These are phyloP conservation scores for Drosophila punjabiensis DNA, from an alignment of 1,140 invertebrate genomes.

Conservation along the genomic window DNA sequence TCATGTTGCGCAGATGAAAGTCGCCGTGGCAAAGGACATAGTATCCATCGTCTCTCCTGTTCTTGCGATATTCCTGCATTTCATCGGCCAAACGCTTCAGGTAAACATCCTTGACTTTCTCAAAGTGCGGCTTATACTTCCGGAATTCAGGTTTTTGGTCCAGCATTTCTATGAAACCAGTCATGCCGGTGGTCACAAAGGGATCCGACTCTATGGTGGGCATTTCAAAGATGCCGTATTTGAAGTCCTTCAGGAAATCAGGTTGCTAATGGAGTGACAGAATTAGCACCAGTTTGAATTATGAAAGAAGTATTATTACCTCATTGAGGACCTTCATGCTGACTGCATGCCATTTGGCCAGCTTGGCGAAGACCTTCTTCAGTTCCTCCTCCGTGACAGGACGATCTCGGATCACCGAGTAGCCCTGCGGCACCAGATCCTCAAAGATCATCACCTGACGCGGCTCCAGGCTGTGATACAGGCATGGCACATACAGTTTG, in stretches of 20 bases:
- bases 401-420: constrained; percentile 49
- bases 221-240: constrained; percentile 22
- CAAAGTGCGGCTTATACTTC: constrained; percentile 54
- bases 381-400: constrained; percentile 35
- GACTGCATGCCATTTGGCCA: constrained; percentile 67
- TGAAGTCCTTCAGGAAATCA: constrained; percentile 38
- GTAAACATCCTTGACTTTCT: constrained; percentile 27
- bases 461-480: constrained; percentile 58
- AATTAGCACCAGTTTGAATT: not conserved
- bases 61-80: constrained; percentile 49
- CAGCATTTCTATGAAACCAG: constrained; percentile 46
- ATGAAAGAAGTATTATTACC: not conserved
- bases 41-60: constrained; percentile 14
- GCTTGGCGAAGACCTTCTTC: constrained; percentile 27
- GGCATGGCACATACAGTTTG: constrained; percentile 29
- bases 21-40: constrained; percentile 69
- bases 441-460: constrained; percentile 61
- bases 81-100: not conserved
- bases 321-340: constrained; percentile 57
- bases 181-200: constrained; percentile 37
- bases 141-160: constrained; percentile 40
- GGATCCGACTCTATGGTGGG: constrained; percentile 24
- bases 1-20: constrained; percentile 66
- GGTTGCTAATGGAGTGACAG: constrained; percentile 6
- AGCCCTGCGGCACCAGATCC: constrained; percentile 58